Conservation (phyloP, 2,888 invertebrate genomes). For the Apoda limacodes region DNA sequence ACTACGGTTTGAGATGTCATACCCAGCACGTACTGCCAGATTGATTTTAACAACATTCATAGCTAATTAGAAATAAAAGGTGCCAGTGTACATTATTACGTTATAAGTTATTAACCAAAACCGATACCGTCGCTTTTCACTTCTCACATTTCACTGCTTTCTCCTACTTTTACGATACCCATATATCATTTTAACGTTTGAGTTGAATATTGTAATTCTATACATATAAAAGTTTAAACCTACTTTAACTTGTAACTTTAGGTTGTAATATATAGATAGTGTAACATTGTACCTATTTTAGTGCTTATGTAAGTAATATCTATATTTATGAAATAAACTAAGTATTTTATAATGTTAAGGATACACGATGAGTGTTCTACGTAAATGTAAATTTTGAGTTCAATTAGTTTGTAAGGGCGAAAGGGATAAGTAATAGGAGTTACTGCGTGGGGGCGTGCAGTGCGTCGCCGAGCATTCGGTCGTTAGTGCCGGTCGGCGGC, state of each 20-base stretch:
- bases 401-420: constrained; percentile 41
- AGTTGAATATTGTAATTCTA: no score
- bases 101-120: no score
- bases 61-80: no score
- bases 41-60: no score
- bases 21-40: no score
- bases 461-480: constrained; percentile 14
- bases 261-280: constrained; percentile 41
- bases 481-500: constrained; percentile 16
- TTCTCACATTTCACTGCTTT: constrained; percentile 32
- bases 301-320: constrained; percentile 50
- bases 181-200: no score
- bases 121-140: constrained; percentile 27
- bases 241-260: constrained; percentile 52
- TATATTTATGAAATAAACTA: constrained; percentile 60
- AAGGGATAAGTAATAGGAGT: constrained; percentile 25
- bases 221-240: constrained; percentile 44
- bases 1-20: no score
- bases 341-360: constrained; percentile 49
- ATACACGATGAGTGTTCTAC: constrained; percentile 56
- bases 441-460: constrained; percentile 25
- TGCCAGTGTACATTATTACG: constrained; percentile 46
- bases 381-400: constrained; percentile 63
- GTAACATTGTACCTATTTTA: constrained; percentile 42
- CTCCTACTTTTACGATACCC: constrained; percentile 28